Base-by-base conservation (phyloP, 2,888 invertebrate genomes). In the Frankliniella fusca region DNA sequence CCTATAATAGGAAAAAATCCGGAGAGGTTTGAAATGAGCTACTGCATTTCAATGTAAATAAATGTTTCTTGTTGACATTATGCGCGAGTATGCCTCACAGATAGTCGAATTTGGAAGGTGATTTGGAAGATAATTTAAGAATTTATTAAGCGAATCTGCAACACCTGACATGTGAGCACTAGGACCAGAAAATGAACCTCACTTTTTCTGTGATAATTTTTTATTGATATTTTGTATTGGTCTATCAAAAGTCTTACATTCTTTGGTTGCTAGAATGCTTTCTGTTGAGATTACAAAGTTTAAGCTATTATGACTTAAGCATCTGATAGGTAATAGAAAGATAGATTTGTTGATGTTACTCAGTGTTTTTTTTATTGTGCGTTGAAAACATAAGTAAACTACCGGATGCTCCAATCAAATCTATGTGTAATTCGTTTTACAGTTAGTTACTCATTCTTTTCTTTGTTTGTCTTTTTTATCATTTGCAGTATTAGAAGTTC, bases 171-270 rank as follows among this genome's bases (percentile, higher is more conserved):
- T 9, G 27, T 27, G 9, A 76, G 23, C 27, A 23, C 23, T 27
- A 76, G 70, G 70, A 76, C 70, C 70, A 76, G 70, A 23, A 76
- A 76, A 76, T 27, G 27, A 76, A 76, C 23, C 70, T 76, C 27
- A 76, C 70, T 76, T 27, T 76, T 27, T 76, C 70, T 76, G 70
- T 76, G 70, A 76, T 76, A 76, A 27, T 76, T 76, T 76, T 76
- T 27, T 27, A 76, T 12, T 76, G 27, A 11, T 76, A 27, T 76
- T 76, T 76, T 76, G 27, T 76, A 76, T 76, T 76, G 23, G 27
- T 27, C 10, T 12, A 23, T 76, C 10, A 27, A 27, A 23, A 23
- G 27, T 23, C 12, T 27, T 76, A 27, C 12, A 76, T 27, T 23
- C 12, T 27, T 23, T 54, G 54, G 54, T 20, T 54, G 20, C 54